phyloP scores from a whole-genome alignment of 2,888 invertebrate species.

The Altica lythri region DNA sequence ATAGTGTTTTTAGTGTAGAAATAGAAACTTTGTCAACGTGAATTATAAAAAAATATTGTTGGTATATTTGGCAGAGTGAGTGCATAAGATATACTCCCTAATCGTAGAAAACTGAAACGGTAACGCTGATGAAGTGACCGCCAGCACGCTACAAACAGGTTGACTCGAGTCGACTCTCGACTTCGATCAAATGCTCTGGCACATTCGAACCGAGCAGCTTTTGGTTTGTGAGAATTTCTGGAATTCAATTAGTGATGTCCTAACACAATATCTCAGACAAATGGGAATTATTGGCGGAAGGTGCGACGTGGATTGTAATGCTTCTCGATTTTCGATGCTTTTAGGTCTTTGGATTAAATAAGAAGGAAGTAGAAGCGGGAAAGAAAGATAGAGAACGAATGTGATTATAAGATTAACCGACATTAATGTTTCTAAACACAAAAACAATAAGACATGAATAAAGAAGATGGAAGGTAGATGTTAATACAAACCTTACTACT shows the following conservation, averaged over 20 bases:
- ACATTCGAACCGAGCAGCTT: conserved; percentile 19
- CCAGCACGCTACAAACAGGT: neutral
- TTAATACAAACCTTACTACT: too few relatives aligned
- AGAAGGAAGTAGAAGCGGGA: neutral
- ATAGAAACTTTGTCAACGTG: too few relatives aligned
- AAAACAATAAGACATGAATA: too few relatives aligned
- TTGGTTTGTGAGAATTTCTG: conserved; percentile 44
- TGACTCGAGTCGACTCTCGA: conserved; percentile 1
- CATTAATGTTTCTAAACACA: too few relatives aligned
- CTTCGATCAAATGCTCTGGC: conserved; percentile 10
- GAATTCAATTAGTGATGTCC: conserved; percentile 52
- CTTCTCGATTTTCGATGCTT: conserved; percentile 24
- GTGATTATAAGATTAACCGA: too few relatives aligned
- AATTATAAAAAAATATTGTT: too few relatives aligned
- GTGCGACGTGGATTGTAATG: conserved; percentile 25
- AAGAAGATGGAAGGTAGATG: too few relatives aligned
- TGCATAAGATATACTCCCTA: too few relatives aligned
- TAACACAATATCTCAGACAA: conserved; percentile 40
- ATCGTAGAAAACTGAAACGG: too few relatives aligned
- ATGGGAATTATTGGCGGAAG: conserved; percentile 34
- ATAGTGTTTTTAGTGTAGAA: too few relatives aligned
- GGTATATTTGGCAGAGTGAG: too few relatives aligned
- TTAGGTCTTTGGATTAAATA: neutral
- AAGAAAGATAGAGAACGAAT: too few relatives aligned
- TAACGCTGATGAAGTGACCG: conserved; percentile 4